phyloP scores from a whole-genome alignment of 2,113 vertebrate species.

The Plotosus lineatus region DNA sequence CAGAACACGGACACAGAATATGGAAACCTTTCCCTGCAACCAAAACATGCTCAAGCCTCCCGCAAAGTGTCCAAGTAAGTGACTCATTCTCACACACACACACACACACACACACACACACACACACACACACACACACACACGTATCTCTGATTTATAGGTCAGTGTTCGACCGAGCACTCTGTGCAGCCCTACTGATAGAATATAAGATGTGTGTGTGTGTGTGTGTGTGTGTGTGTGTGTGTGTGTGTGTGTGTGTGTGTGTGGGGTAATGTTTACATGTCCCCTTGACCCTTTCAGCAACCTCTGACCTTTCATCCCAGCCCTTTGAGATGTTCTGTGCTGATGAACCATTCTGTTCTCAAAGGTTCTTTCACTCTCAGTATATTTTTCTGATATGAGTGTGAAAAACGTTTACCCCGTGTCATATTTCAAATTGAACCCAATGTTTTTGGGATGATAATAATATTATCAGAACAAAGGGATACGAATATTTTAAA shows the following conservation, averaged over 20 bases:
- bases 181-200: slow-evolving; percentile 43
- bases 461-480: too few species aligned
- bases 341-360: not conserved
- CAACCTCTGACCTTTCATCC: not conserved
- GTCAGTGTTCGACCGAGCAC: not conserved
- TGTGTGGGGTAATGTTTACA: not conserved
- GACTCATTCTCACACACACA: not conserved
- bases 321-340: not conserved
- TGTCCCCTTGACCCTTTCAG: not conserved
- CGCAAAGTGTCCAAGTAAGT: slow-evolving; percentile 88
- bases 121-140: not conserved
- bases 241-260: too few species aligned
- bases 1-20: slow-evolving; percentile 83
- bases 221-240: not conserved
- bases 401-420: not conserved
- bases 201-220: not conserved
- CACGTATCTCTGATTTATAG: not conserved
- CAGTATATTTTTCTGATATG: not conserved
- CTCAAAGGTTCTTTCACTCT: not conserved
- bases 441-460: too few species aligned
- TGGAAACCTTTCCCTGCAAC: slow-evolving; percentile 82
- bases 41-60: slow-evolving; percentile 71
- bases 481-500: too few species aligned
- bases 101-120: slow-evolving; percentile 6
- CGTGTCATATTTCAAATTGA: not conserved